phyloP scores from a whole-genome alignment of 2,888 invertebrate species.

The Parnassius glacialis region DNA sequence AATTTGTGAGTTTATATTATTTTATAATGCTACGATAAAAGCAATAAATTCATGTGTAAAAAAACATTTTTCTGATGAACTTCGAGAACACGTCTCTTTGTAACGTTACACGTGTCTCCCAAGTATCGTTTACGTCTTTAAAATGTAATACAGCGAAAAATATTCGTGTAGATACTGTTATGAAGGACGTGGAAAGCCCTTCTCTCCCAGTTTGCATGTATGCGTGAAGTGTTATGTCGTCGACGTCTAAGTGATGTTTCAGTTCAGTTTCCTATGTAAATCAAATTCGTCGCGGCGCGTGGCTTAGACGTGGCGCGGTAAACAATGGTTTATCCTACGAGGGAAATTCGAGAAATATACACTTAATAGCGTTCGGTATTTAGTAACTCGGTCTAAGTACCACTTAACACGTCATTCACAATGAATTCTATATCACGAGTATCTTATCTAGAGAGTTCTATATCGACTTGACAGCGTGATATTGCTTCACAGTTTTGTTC shows the following conservation, averaged over 20 bases:
- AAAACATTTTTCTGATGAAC: neutral
- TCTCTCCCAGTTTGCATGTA: conserved; percentile 36
- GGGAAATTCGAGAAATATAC: conserved; percentile 29
- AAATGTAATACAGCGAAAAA: conserved; percentile 12
- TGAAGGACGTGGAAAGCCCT: conserved; percentile 22
- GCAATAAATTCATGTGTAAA: no score
- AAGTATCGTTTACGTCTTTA: conserved; percentile 16
- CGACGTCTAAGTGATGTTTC: conserved; percentile 46
- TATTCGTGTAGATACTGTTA: conserved; percentile 14
- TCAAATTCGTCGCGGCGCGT: conserved; percentile 56
- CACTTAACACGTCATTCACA: conserved; percentile 4
- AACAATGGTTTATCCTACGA: conserved; percentile 33
- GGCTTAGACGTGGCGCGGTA: conserved; percentile 38
- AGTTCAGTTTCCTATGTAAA: conserved; percentile 58
- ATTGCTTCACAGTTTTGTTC: conserved; percentile 18
- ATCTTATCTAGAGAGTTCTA: neutral
- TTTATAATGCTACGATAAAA: no score
- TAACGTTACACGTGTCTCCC: neutral
- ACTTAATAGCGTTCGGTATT: conserved; percentile 23
- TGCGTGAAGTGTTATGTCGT: conserved; percentile 45
- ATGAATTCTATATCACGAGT: conserved; percentile 1
- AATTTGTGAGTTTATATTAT: no score
- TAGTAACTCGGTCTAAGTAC: conserved; percentile 9
- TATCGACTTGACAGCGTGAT: conserved; percentile 1
- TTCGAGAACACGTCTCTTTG: conserved; percentile 1